Evolutionary conservation across 2,797 vertebrate species (phyloP), one percentile per base, ranked within the genome.

Genomic region (Caiman crocodilus): DNA sequence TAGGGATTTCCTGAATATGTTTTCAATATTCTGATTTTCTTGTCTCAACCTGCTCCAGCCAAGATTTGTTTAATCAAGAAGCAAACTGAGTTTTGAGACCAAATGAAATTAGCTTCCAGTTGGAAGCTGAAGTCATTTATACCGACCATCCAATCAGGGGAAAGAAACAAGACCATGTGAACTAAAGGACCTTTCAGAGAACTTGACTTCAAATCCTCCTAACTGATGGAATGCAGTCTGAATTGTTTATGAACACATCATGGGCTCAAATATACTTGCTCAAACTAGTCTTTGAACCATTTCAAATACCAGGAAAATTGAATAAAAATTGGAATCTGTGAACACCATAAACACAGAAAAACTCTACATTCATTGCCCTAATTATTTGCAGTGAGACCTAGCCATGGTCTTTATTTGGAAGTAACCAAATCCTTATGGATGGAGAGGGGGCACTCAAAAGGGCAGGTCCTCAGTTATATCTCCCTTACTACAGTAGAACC

Each of bases 381-480:
- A 30, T 73, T 71, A 69, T 73, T 82, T 88, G 75, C 32, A 88
- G 57, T 15, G 58, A 88, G 78, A 11, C 57, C 60, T 77, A n/a
- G 35, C 63, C 1, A 0, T 0, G 0, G 79, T 63, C 79, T 75
- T 93, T 59, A 50, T 67, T 74, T 64, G 60, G 35, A 69, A 32
- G 65, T 35, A 69, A 69, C 65, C 65, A 69, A 35, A 69, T 69
- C 30, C 30, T 69, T 35, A 69, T 23, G 11, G 65, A 69, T 9
- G 30, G 23, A 20, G 30, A 69, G 30, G 35, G 65, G 13, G 18
- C 21, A 20, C 64, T 50, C 2, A 0, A 42, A 58, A 30, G 78
- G 69, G 74, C 1, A 0, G 56, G 0, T 0, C 32, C 71, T 23
- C 75, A 3, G 1, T 25, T 10, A 35, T 11, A 35, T 35, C 23